Conservation (phyloP, 1,140 invertebrate genomes). For the Chrysoperla carnea region DNA sequence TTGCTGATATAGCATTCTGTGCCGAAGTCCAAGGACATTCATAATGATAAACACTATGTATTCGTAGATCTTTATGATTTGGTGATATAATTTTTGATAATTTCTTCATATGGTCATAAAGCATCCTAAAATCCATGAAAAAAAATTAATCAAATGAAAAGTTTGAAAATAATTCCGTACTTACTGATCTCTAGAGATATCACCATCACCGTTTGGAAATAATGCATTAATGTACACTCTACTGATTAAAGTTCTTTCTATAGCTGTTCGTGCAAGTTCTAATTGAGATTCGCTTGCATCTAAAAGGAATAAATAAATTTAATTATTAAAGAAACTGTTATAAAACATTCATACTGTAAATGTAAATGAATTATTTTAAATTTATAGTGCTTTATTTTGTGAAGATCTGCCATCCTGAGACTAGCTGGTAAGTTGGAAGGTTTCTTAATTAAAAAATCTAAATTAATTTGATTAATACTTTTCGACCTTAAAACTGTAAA, state of each 20-base stretch:
- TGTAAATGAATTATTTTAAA: no score
- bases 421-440: no score
- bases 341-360: no score
- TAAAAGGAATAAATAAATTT: slow-evolving; percentile 16
- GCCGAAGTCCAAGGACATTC: slow-evolving; percentile 97
- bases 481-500: no score
- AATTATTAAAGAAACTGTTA: no score
- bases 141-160: slow-evolving; percentile 3
- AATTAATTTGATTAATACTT: no score
- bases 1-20: slow-evolving; percentile 78
- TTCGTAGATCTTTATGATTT: slow-evolving; percentile 63
- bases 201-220: slow-evolving; percentile 94
- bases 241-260: slow-evolving; percentile 69
- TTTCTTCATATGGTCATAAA: slow-evolving; percentile 78
- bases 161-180: slow-evolving; percentile 14
- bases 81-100: slow-evolving; percentile 64
- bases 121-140: slow-evolving; percentile 35
- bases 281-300: slow-evolving; percentile 48
- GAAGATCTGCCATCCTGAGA: no score
- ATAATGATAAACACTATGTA: slow-evolving; percentile 63
- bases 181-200: slow-evolving; percentile 79
- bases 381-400: no score
- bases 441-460: no score
- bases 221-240: slow-evolving; percentile 83
- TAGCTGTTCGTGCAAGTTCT: slow-evolving; percentile 47